A percentile compares a stretch with the other conserved stretches of the same genome.
Evolutionary conservation across 2,888 invertebrate species (phyloP).

Genomic region (Oscheius myriophilus): DNA sequence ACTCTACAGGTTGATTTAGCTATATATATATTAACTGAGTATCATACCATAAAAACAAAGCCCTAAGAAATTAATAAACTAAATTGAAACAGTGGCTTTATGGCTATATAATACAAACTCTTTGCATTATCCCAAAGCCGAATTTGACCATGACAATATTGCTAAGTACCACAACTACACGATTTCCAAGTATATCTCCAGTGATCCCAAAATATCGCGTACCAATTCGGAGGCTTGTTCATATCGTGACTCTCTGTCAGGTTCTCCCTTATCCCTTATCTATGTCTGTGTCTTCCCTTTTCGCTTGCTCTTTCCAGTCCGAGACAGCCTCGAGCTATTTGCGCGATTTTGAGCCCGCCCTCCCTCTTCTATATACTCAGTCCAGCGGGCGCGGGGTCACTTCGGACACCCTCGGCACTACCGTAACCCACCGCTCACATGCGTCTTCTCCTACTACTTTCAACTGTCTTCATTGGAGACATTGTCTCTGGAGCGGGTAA

Average conservation of each 20-base stretch:
- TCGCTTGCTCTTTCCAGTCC: constrained; percentile 25
- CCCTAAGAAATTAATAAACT: no score
- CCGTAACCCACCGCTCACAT: constrained; percentile 25
- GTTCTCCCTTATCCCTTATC: constrained; percentile 33
- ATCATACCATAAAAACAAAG: no score
- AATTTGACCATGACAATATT: no score
- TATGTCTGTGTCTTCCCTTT: constrained; percentile 26
- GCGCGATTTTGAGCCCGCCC: constrained; percentile 31
- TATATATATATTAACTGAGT: no score
- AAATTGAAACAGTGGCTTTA: no score
- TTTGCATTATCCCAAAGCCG: no score
- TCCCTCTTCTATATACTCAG: constrained; percentile 24
- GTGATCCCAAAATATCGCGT: constrained; percentile 24
- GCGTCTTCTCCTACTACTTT: constrained; percentile 23
- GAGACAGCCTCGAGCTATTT: constrained; percentile 29
- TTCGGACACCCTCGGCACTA: constrained; percentile 24
- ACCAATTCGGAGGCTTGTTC: constrained; percentile 29
- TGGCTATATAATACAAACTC: no score
- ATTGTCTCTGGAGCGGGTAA: constrained; percentile 28
- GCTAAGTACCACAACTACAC: no score
- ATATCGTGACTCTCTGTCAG: constrained; percentile 33
- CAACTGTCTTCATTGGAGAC: constrained; percentile 22
- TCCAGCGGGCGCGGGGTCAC: constrained; percentile 24
- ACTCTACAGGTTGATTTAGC: no score
- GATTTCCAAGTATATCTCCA: constrained; percentile 28